These are phyloP conservation scores for Silurus glanis DNA, from an alignment of 2,113 vertebrate genomes.

Conservation along the genomic window DNA sequence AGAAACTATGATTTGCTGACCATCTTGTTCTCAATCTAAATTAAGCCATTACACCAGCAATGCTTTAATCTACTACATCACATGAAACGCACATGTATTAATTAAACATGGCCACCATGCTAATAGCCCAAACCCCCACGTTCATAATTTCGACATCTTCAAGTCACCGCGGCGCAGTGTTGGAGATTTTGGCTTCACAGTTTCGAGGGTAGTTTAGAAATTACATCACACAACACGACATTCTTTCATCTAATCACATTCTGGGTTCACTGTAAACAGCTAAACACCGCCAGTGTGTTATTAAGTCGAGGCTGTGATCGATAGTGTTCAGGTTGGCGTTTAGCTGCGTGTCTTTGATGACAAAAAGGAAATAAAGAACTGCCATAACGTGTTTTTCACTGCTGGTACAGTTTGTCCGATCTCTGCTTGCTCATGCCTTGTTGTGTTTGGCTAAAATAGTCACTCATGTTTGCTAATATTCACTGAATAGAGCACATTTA, in stretches of 20 bases:
- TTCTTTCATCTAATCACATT: neutral
- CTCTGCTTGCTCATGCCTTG: neutral
- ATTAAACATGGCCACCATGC: neutral
- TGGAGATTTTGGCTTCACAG: neutral
- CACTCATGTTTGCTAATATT: neutral
- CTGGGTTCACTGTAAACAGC: neutral
- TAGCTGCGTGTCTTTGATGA: conserved; percentile 3
- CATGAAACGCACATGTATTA: neutral
- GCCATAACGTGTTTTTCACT: conserved; percentile 1
- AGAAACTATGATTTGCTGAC: neutral
- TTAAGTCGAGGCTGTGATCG: conserved; percentile 1
- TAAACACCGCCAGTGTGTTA: neutral
- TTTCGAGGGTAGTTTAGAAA: neutral
- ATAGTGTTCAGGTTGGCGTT: conserved; percentile 15
- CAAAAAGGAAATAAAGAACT: too few relatives aligned
- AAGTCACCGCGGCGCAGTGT: neutral
- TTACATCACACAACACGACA: neutral
- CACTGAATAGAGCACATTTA: neutral
- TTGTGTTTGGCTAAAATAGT: neutral
- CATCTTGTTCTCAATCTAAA: neutral
- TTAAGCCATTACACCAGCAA: neutral
- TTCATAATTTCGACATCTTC: too few relatives aligned
- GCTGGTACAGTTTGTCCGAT: neutral
- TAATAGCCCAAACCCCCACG: too few relatives aligned
- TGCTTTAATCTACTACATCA: neutral